Conservation (phyloP, 2,113 vertebrate genomes). For the Nycticebus coucang region DNA sequence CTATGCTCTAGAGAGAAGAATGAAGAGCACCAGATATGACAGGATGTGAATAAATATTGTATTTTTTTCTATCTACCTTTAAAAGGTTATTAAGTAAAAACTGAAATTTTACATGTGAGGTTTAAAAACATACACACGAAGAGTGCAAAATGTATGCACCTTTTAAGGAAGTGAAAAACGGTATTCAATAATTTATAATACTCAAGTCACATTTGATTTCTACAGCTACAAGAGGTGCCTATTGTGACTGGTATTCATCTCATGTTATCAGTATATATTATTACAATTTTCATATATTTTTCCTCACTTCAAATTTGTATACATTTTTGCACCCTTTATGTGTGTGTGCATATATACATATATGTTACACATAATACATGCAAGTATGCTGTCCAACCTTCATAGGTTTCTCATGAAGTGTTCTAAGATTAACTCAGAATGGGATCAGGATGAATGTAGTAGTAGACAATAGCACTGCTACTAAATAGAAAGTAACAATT, state of each 20-base stretch:
- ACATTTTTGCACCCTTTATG: not conserved
- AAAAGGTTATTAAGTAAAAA: constrained; percentile 24
- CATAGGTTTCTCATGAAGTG: not conserved
- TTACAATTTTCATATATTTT: too few relatives aligned
- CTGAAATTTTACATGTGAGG: not conserved
- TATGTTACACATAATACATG: not conserved
- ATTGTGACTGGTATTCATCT: too few relatives aligned
- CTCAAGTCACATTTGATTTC: too few relatives aligned
- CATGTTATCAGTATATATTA: too few relatives aligned
- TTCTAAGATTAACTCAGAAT: not conserved
- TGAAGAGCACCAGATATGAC: not conserved
- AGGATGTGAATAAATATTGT: not conserved
- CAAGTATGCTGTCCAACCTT: not conserved
- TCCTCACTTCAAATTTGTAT: too few relatives aligned
- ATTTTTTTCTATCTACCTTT: not conserved
- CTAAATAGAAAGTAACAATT: constrained; percentile 5
- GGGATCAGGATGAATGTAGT: not conserved
- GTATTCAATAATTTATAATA: too few relatives aligned
- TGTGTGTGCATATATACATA: not conserved
- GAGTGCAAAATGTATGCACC: too few relatives aligned
- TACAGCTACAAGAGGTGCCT: too few relatives aligned
- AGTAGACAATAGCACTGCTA: not conserved
- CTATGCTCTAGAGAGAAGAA: not conserved
- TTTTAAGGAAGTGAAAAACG: too few relatives aligned
- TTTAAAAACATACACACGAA: not conserved